Conservation (phyloP, 2,113 vertebrate species). For the Eublepharis macularius region DNA sequence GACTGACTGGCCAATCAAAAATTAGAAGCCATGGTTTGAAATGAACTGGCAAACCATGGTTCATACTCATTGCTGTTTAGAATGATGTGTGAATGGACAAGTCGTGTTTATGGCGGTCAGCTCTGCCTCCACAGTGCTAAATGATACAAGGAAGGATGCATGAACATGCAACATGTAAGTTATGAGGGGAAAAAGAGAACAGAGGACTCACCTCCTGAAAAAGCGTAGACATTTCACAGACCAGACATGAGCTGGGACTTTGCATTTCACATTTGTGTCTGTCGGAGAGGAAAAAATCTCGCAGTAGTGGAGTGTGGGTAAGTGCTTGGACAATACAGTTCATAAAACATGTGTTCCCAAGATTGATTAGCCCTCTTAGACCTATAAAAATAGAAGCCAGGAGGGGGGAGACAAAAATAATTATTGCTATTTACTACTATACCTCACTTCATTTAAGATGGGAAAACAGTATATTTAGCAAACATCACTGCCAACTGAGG, state of each 20-base stretch:
- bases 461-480: not conserved
- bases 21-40: not conserved
- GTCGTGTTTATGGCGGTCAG: fast-evolving
- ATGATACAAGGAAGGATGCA: not conserved
- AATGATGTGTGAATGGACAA: not conserved
- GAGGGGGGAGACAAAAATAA: conserved; percentile 41
- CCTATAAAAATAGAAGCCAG: conserved; percentile 74
- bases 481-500: not conserved
- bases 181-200: not conserved
- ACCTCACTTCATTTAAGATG: fast-evolving
- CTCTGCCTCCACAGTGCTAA: no score
- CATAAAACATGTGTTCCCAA: conserved; percentile 99
- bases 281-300: conserved; percentile 98
- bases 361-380: conserved; percentile 96
- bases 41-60: not conserved
- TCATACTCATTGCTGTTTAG: no score
- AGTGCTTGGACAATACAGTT: conserved; percentile 98
- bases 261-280: conserved; percentile 98
- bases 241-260: conserved; percentile 96
- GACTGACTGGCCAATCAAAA: not conserved
- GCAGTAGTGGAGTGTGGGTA: conserved; percentile 95
- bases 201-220: conserved; percentile 91
- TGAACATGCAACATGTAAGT: not conserved
- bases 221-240: conserved; percentile 98
- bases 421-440: conserved; percentile 13